These are phyloP conservation scores for Eupsilia transversa DNA, from an alignment of 2,888 invertebrate species.

Conservation along the genomic window DNA sequence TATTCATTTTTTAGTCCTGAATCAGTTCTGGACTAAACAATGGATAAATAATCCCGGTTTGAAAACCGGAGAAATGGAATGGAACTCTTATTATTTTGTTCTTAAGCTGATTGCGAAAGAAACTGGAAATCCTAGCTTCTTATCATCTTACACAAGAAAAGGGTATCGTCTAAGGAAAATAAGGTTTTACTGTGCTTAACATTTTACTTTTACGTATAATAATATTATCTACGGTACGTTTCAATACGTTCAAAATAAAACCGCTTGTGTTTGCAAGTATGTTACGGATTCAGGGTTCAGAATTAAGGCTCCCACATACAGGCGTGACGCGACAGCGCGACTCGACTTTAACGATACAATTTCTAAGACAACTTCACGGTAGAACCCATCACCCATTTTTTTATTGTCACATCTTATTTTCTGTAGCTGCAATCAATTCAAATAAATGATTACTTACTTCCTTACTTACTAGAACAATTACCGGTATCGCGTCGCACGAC, in stretches of 20 bases:
- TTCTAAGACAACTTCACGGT: too few species aligned
- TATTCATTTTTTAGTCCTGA: too few species aligned
- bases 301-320: too few species aligned
- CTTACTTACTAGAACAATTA: too few species aligned
- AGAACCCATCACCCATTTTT: too few species aligned
- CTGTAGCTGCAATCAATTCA: too few species aligned
- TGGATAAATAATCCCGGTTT: background rate
- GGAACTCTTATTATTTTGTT: conserved; percentile 40
- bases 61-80: background rate
- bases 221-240: conserved; percentile 27
- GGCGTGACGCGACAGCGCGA: too few species aligned
- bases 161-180: conserved; percentile 43
- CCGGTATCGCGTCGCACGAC: too few species aligned
- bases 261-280: background rate
- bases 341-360: too few species aligned
- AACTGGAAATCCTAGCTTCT: conserved; percentile 31
- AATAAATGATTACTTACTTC: too few species aligned
- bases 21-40: background rate
- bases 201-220: conserved; percentile 37
- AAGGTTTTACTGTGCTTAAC: conserved; percentile 34
- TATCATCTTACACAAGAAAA: conserved; percentile 43
- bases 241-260: background rate
- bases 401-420: too few species aligned
- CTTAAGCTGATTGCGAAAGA: conserved; percentile 37
- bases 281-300: background rate